Evolutionary conservation across 37 sponge, comb jelly and placozoan genomes (phyloP).

Genomic region (Ianthella basta): DNA sequence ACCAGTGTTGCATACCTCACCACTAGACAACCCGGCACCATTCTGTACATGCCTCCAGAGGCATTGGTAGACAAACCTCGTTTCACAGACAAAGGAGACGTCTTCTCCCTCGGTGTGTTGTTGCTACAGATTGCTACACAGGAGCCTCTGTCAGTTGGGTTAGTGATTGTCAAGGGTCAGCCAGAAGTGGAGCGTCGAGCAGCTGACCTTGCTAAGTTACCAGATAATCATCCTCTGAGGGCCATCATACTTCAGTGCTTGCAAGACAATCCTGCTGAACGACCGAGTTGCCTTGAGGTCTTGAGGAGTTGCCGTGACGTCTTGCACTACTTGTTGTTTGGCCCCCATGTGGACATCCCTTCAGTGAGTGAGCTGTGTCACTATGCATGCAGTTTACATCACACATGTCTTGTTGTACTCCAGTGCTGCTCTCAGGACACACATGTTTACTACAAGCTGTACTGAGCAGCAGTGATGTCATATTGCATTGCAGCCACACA

Average conservation of each 20-base stretch:
- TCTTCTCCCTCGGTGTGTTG: conserved; percentile 27
- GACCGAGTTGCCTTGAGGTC: background rate
- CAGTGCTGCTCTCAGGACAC: too few species aligned
- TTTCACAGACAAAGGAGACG: conserved; percentile 4
- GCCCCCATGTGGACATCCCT: too few species aligned
- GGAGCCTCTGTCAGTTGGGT: background rate
- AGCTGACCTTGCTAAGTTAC: background rate
- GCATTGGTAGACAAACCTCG: background rate
- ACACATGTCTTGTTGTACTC: too few species aligned
- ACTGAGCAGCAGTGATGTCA: too few species aligned
- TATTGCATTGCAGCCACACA: too few species aligned
- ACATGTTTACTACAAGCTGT: too few species aligned
- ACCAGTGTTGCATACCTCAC: background rate
- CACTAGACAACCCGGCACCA: background rate
- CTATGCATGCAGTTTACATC: too few species aligned
- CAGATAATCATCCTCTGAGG: conserved; percentile 9
- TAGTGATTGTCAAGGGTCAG: background rate
- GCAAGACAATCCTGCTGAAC: background rate
- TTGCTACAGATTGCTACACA: background rate
- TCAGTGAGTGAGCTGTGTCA: too few species aligned
- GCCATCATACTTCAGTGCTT: background rate
- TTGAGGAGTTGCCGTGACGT: background rate
- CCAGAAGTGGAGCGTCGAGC: conserved; percentile 13
- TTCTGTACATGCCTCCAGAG: conserved; percentile 11
- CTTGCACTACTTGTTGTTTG: too few species aligned